Base-by-base conservation (phyloP, 2,888 invertebrate genomes). In the Acrobasis suavella region DNA sequence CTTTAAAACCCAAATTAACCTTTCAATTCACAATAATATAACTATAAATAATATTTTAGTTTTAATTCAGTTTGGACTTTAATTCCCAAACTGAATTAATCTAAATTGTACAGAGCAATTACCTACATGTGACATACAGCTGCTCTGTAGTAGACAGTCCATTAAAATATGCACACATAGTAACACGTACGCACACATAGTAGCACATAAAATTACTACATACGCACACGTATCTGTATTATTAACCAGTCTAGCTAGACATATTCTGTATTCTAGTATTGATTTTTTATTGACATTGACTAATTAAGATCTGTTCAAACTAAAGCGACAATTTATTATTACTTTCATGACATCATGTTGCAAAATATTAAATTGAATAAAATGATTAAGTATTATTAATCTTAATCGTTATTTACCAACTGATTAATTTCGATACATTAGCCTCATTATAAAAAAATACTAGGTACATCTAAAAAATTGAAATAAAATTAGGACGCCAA, bases 161-260 rank as follows among this genome's bases (percentile, higher is more conserved):
- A 52, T 17, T 16, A 17, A 2, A 52, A 32, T 2, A 10, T 46
- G 46, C 46, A n/a, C 46, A 46, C 46, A 46, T 46, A 6, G 14
- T 1, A n/a, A n/a, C 46, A n/a, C 46, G n/a, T 7, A 46, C n/a
- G 46, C 46, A n/a, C 46, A 46, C 46, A 46, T 46, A 6, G 14
- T 1, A n/a, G 10, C 46, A n/a, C 46, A 46, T 7, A 46, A 6
- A 1, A 32, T 38, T 17, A 16, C 16, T 16, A 55, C 39, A 15
- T 55, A 39, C 42, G 14, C 8, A 39, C 46, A 17, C 17, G 14
- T 42, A 8, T 17, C 17, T 52, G 51, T 32, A 17, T 1, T 52
- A 52, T 32, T 52, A 52, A 56, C 42, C 16, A 38, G 56, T 42
- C 56, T 56, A 56, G 56, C 56, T 56, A 56, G 56, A 51, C 51